Evolutionary conservation across 2,888 invertebrate species (phyloP).

Genomic region (Amiota minor): DNA sequence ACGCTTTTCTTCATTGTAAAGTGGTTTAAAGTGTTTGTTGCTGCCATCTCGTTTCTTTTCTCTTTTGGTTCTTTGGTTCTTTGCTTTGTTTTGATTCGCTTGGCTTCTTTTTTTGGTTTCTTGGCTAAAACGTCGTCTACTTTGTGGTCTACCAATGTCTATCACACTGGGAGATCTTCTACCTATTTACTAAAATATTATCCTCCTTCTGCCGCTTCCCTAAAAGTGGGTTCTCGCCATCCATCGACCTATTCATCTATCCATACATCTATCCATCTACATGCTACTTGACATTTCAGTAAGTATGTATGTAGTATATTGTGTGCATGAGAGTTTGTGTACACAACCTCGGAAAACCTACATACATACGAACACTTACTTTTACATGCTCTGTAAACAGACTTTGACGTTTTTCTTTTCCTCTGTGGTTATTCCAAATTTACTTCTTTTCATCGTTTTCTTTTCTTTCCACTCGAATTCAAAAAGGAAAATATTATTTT

Average conservation of each 20-base stretch:
- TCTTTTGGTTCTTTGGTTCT: no score
- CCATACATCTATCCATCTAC: no score
- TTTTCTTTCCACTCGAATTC: constrained; percentile 34
- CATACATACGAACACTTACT: neutral
- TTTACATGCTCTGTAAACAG: constrained; percentile 35
- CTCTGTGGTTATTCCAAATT: constrained; percentile 19
- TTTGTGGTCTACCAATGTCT: neutral
- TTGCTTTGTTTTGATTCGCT: neutral
- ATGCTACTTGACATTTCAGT: constrained; percentile 63
- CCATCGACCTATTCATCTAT: no score
- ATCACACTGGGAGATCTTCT: no score
- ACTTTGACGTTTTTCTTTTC: constrained; percentile 22
- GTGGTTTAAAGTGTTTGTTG: constrained; percentile 26
- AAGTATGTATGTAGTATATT: constrained; percentile 60
- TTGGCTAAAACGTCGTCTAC: neutral
- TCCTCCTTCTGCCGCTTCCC: neutral
- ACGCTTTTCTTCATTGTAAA: constrained; percentile 19
- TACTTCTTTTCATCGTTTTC: neutral
- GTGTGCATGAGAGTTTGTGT: constrained; percentile 40
- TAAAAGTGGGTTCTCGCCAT: neutral
- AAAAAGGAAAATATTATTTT: constrained; percentile 58
- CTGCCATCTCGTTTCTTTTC: neutral
- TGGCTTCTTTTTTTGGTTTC: neutral
- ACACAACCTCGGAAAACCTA: constrained; percentile 39
- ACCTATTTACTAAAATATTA: no score